Evolutionary conservation across 2,797 vertebrate genomes (phyloP), one percentile per base, ranked within the genome.

Genomic region (Enteromius thamalakanensis): DNA sequence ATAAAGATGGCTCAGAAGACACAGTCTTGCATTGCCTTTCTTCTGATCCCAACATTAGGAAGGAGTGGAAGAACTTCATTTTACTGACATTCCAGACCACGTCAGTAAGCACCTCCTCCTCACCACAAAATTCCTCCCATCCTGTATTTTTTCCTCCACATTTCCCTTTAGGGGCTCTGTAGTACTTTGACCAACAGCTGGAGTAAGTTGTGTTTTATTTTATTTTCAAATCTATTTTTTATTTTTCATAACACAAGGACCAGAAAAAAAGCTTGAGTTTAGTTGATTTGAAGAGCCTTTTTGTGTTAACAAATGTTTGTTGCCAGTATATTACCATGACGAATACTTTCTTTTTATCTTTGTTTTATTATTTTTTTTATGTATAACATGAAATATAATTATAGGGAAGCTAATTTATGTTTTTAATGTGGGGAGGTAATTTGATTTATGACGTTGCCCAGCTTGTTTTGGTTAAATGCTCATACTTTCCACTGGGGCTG

Each of bases 391-490:
- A 0, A 58, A 58, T 53, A 2, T 69, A 69, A 45, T 45, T 69
- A 23, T 12, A 40, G 37, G n/a, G 11, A 6, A 69, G 11, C 21
- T 11, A 6, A n/a, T 14, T 42, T 14, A 60, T 55, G 19, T n/a
- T n/a, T n/a, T 65, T 11, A 26, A 29, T 64, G 55, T 64, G 76
- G 42, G 42, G 60, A 64, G 26, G 26, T 45, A 7, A 4, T 78
- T 47, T 49, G 0, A 49, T 49, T 6, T 37, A 11, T 55, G 47
- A 19, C 23, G 32, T 8, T 12, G 58, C 55, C 51, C 68, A 23
- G 55, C 58, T 88, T 91, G 91, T 86, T 91, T 93, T 88, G 60
- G 88, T 80, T 91, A 85, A 86, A 83, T 70, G 23, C 23, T 40
- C 51, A 68, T 82, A 88, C 86, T 84, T 90, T 89, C 85, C 85